phyloP scores from a whole-genome alignment of 2,888 invertebrate species.

The Cynaeus angustus region DNA sequence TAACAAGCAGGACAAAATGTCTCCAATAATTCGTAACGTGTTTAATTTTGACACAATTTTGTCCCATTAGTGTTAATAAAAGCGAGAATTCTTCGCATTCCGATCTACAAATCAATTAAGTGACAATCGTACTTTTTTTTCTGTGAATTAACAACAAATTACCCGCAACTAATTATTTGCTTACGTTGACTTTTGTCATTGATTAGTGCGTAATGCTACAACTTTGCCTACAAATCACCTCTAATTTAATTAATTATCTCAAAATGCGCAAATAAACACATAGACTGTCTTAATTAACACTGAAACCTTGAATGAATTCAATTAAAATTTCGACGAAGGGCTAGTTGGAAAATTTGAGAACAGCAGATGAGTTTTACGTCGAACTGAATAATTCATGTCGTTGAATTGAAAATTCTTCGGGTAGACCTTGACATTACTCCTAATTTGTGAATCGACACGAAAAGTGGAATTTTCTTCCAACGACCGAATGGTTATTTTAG shows the following conservation, averaged over 20 bases:
- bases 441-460: background rate
- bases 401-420: conserved; percentile 14
- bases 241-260: conserved; percentile 3
- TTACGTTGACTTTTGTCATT: too few species aligned
- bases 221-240: conserved; percentile 3
- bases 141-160: too few species aligned
- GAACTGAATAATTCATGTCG: conserved; percentile 14
- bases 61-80: too few species aligned
- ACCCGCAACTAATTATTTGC: too few species aligned
- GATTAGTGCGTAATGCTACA: too few species aligned
- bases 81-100: too few species aligned
- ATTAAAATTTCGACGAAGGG: background rate
- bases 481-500: too few species aligned
- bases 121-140: too few species aligned
- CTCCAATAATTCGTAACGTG: too few species aligned
- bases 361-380: background rate
- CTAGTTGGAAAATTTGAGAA: conserved; percentile 3
- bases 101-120: too few species aligned
- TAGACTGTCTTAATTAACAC: conserved; percentile 3
- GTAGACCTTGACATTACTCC: conserved; percentile 19
- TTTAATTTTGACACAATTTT: too few species aligned
- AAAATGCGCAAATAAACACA: background rate
- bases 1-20: too few species aligned
- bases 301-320: conserved; percentile 5
- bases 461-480: background rate